These are phyloP conservation scores for Xyrichtys novacula DNA, from an alignment of 2,797 vertebrate species.

Conservation along the genomic window DNA sequence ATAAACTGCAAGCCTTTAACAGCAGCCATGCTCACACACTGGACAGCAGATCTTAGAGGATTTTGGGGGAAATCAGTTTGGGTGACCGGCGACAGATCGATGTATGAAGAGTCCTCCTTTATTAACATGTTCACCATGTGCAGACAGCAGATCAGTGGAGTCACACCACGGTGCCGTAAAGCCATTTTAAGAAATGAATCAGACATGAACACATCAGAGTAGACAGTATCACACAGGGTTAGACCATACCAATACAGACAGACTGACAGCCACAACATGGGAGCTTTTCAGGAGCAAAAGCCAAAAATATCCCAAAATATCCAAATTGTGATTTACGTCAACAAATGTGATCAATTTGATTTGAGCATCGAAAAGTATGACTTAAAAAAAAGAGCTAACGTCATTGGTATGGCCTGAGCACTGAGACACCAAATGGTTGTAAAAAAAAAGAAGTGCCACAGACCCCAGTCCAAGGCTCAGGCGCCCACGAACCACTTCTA, in stretches of 20 bases:
- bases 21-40: conserved; percentile 24
- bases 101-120: conserved; percentile 76
- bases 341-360: conserved; percentile 62
- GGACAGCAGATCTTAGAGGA: conserved; percentile 72
- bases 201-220: conserved; percentile 6
- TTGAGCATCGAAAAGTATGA: conserved; percentile 37
- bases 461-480: conserved; percentile 99
- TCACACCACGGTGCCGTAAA: conserved; percentile 30
- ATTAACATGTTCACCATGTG: conserved; percentile 61
- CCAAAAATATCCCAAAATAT: conserved; percentile 19
- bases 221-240: conserved; percentile 60
- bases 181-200: background rate
- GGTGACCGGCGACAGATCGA: conserved; percentile 33
- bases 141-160: conserved; percentile 38
- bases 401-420: conserved; percentile 94
- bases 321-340: conserved; percentile 37
- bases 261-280: conserved; percentile 32
- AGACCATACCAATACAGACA: conserved; percentile 90
- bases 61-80: conserved; percentile 65
- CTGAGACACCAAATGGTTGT: conserved; percentile 84
- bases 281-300: conserved; percentile 27
- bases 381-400: conserved; percentile 39
- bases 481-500: conserved; percentile 99
- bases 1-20: conserved; percentile 15
- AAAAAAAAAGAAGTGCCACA: conserved; percentile 90